Evolutionary conservation across 1,140 invertebrate species (phyloP).

Genomic region (Eurosta solidaginis): DNA sequence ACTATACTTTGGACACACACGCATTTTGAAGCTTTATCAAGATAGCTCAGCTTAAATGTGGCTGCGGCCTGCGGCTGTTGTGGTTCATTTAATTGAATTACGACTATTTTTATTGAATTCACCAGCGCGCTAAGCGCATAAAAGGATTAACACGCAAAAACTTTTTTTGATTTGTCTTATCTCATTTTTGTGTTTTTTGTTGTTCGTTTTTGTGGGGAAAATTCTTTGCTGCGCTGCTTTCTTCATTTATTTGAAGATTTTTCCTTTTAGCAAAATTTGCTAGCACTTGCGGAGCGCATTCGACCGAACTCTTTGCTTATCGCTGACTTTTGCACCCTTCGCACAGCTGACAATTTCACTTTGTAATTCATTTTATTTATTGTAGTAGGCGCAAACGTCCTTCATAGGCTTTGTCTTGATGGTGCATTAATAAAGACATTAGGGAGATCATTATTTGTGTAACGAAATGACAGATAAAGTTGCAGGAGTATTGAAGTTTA

Average conservation of each 20-base stretch:
- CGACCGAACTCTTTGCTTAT: not conserved
- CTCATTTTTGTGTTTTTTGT: not conserved
- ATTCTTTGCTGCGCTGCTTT: not conserved
- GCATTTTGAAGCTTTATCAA: not conserved
- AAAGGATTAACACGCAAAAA: conserved; percentile 30
- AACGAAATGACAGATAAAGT: too few species aligned
- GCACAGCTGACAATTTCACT: not conserved
- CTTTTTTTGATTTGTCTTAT: not conserved
- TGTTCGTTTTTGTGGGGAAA: not conserved
- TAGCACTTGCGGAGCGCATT: not conserved
- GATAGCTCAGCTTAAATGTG: not conserved
- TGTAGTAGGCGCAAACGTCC: not conserved
- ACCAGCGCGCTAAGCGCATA: not conserved
- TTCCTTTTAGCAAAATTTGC: not conserved
- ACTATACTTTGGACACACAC: not conserved
- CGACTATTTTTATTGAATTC: conserved; percentile 18
- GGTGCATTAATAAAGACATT: too few species aligned
- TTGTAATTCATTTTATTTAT: conserved; percentile 28
- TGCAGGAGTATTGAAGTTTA: too few species aligned
- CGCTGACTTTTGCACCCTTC: not conserved
- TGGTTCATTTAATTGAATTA: conserved; percentile 30
- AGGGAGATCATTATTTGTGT: too few species aligned
- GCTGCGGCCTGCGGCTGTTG: conserved; percentile 7
- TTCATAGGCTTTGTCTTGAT: not conserved
- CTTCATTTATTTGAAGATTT: conserved; percentile 10